Base-by-base conservation (phyloP, 2,888 invertebrate genomes). In the Osmoderma eremita region DNA sequence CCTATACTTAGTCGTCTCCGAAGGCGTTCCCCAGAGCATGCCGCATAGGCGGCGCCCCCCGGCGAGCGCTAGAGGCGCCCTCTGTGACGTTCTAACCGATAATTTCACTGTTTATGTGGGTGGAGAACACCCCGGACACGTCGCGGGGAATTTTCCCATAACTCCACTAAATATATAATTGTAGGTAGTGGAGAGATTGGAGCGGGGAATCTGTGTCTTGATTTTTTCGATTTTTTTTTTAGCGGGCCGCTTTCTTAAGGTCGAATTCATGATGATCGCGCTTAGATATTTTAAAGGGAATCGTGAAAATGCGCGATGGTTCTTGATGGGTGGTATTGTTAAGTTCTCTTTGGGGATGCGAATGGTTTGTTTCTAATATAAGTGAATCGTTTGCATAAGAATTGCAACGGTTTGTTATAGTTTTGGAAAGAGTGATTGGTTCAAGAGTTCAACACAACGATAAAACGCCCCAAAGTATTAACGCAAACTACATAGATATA, bases 1-100 rank as follows among this genome's bases (percentile, higher is more conserved):
- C 74, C 80, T 81, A 79, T 81, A 80, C 79, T 80, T 80, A 80
- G 74, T 76, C 78, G 79, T 79, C 79, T 78, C 80, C 78, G 79
- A 77, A 79, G 78, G 79, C 79, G 79, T 77, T 78, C 72, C 77
- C 78, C 74, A 72, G 74, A 78, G 80, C 80, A 78, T 75, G 77
- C 76, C 77, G 78, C 75, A 76, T 72, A 75, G 80, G 76, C 77
- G 78, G 75, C 76, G 77, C 74, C 78, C 77, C 75, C 75, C 75
- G 75, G 77, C 76, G 75, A 76, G 78, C 75, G 78, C 79, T 75
- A 75, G 78, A 76, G 80, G 80, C 78, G 77, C 77, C 77, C 78
- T 75, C 76, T 72, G 72, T 71, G 75, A 75, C 75, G 70, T 71
- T 74, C 45, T 77, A 79, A 76, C 79, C 76, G 78, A 76, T 78